phyloP scores from a whole-genome alignment of 2,888 invertebrate species.

The Idaea dimidiata region DNA sequence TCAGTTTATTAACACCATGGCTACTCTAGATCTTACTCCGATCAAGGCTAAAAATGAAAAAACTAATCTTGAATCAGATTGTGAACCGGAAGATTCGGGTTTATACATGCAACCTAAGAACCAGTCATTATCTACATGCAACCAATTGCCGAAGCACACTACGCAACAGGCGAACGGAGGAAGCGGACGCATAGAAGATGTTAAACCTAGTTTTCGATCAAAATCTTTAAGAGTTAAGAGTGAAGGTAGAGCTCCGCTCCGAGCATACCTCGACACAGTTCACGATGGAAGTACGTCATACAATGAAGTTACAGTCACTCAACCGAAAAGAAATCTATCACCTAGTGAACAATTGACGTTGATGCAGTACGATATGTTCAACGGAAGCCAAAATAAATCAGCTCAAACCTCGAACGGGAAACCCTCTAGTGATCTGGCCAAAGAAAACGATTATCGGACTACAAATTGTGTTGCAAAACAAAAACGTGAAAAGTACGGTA shows the following conservation, averaged over 20 bases:
- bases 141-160: constrained; percentile 69
- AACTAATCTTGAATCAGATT: constrained; percentile 56
- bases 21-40: constrained; percentile 66
- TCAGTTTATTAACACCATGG: constrained; percentile 73
- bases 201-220: constrained; percentile 74
- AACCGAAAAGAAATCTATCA: constrained; percentile 76
- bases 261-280: constrained; percentile 61
- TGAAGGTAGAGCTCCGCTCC: constrained; percentile 71
- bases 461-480: constrained; percentile 64
- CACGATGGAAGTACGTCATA: constrained; percentile 52
- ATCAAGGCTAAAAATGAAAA: constrained; percentile 64
- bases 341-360: constrained; percentile 75
- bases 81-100: constrained; percentile 71
- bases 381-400: constrained; percentile 56
- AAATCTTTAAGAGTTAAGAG: constrained; percentile 78
- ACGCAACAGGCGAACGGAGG: constrained; percentile 61
- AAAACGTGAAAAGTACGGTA: constrained; percentile 74
- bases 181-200: constrained; percentile 67
- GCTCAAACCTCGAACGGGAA: constrained; percentile 54
- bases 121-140: constrained; percentile 70
- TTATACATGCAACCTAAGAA: constrained; percentile 72
- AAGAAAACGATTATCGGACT: constrained; percentile 77
- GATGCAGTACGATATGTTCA: constrained; percentile 74
- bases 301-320: constrained; percentile 74
- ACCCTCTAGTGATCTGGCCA: constrained; percentile 56